These are phyloP conservation scores for Spheniscus humboldti DNA, from an alignment of 2,797 vertebrate species.

Conservation along the genomic window DNA sequence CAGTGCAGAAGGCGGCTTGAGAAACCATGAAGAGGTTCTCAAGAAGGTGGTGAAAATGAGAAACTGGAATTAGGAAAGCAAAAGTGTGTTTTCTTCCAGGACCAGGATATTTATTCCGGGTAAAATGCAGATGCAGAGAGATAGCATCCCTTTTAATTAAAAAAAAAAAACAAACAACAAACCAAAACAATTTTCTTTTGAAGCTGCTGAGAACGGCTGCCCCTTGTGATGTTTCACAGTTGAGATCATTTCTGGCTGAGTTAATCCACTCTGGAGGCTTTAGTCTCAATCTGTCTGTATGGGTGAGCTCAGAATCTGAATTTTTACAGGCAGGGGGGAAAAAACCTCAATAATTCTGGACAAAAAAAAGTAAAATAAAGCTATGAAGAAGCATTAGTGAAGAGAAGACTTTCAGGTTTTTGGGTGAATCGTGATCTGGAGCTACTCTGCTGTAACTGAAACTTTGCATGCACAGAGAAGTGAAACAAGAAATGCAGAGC, in stretches of 20 bases:
- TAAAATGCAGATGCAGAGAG: background rate
- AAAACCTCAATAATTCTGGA: background rate
- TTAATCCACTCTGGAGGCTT: conserved; percentile 27
- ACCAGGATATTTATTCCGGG: background rate
- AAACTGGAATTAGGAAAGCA: background rate
- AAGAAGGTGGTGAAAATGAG: background rate
- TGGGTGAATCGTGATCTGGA: background rate
- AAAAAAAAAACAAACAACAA: background rate
- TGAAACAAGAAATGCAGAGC: background rate
- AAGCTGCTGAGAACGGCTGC: conserved; percentile 35
- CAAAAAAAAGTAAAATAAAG: background rate
- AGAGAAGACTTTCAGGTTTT: background rate
- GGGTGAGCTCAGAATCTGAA: background rate
- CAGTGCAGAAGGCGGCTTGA: background rate
- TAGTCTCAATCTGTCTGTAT: background rate
- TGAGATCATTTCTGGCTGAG: conserved; percentile 43
- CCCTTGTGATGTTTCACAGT: conserved; percentile 29
- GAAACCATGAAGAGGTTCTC: background rate
- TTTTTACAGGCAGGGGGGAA: background rate
- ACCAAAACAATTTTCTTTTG: background rate
- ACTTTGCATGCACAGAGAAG: background rate
- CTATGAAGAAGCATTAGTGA: background rate
- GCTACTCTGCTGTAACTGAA: background rate
- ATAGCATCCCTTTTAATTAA: background rate
- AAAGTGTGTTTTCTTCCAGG: background rate